A percentile compares a stretch with the other conserved stretches of the same genome.
Conservation (phyloP, 2,888 invertebrate species). For the Pinctada fucata region DNA sequence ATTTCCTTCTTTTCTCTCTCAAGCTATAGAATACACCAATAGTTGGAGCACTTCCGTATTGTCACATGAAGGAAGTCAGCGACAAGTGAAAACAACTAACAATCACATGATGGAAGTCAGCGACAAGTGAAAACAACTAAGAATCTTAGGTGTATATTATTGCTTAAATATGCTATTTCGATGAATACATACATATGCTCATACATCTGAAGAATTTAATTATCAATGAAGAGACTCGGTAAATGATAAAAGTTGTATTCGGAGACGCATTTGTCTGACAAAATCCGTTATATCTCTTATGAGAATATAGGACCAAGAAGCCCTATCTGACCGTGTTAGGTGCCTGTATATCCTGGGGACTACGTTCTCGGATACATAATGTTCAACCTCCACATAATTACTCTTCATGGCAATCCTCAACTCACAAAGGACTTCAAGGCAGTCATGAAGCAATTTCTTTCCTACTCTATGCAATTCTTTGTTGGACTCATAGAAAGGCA, state of each 20-base stretch:
- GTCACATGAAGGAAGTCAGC: too few species aligned
- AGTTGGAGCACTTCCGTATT: too few species aligned
- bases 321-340: background rate
- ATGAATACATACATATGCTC: too few species aligned
- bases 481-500: background rate
- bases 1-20: too few species aligned
- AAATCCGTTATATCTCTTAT: background rate
- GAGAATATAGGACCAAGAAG: background rate
- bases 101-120: too few species aligned
- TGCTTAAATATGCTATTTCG: too few species aligned
- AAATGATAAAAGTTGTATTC: background rate
- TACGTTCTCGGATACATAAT: background rate
- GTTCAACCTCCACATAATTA: background rate
- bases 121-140: too few species aligned
- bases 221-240: too few species aligned
- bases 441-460: background rate
- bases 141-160: too few species aligned
- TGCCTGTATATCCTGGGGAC: background rate
- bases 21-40: too few species aligned
- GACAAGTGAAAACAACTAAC: too few species aligned
- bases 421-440: background rate
- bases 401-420: background rate
- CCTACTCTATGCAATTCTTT: background rate
- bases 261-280: background rate
- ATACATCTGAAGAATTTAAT: too few species aligned